A percentile compares a stretch with the other conserved stretches of the same genome.
Evolutionary conservation across 2,113 vertebrate species (phyloP).

Genomic region (Aspidoscelis tigris): DNA sequence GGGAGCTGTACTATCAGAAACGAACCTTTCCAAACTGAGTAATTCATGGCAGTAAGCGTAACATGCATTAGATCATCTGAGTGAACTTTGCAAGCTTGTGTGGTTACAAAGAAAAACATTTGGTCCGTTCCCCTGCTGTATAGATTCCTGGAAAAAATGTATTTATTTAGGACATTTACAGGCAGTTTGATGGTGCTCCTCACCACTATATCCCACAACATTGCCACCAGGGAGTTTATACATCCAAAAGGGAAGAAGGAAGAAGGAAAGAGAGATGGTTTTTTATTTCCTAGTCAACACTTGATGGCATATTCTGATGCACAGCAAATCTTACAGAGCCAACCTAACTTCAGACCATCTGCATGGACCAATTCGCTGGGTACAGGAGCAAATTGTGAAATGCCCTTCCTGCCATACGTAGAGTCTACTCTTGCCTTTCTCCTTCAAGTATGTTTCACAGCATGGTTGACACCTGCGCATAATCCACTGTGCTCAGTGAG

Average conservation of each 20-base stretch:
- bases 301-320: conserved; percentile 4
- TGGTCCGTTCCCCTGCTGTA: conserved; percentile 28
- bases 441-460: too few relatives aligned
- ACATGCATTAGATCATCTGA: not conserved
- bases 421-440: too few relatives aligned
- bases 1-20: too few relatives aligned
- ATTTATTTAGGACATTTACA: conserved; percentile 46
- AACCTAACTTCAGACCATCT: too few relatives aligned
- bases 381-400: too few relatives aligned
- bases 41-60: conserved; percentile 7
- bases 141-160: conserved; percentile 37
- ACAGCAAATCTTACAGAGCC: not conserved
- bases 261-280: not conserved
- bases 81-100: not conserved
- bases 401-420: too few relatives aligned
- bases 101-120: conserved; percentile 21
- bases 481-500: too few relatives aligned
- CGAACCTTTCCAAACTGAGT: too few relatives aligned
- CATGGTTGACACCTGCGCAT: too few relatives aligned
- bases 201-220: not conserved
- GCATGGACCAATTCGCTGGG: too few relatives aligned
- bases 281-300: conserved; percentile 13
- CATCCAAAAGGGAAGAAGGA: conserved; percentile 47
- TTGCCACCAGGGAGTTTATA: not conserved
- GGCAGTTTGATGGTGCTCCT: conserved; percentile 11